Evolutionary conservation across 2,888 invertebrate genomes (phyloP).

Genomic region (Rhagophthalmus giganteus): DNA sequence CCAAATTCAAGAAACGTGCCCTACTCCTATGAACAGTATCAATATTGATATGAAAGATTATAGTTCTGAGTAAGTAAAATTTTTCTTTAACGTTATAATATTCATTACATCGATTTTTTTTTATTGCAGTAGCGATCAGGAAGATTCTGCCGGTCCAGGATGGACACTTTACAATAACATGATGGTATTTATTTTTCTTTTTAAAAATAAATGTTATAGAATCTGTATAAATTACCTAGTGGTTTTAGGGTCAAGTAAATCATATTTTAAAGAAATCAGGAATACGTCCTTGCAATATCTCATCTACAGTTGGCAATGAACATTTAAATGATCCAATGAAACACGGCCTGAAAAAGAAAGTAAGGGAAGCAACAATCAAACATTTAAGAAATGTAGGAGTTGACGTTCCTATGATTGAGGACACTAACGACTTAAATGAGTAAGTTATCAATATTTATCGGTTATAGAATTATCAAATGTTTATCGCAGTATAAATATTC

Average conservation of each 20-base stretch:
- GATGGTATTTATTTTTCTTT: constrained; percentile 57
- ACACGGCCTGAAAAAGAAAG: constrained; percentile 45
- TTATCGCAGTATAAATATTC: not conserved
- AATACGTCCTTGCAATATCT: constrained; percentile 10
- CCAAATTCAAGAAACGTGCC: constrained; percentile 47
- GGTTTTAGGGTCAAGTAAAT: constrained; percentile 58
- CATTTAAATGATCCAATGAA: constrained; percentile 21
- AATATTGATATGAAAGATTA: constrained; percentile 60
- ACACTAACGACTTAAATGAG: constrained; percentile 13
- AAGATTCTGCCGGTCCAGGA: constrained; percentile 60
- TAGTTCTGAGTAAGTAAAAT: constrained; percentile 47
- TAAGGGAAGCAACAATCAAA: constrained; percentile 50
- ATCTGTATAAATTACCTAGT: too few relatives aligned
- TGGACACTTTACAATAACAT: constrained; percentile 75
- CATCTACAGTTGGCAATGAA: constrained; percentile 1
- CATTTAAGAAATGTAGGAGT: constrained; percentile 51
- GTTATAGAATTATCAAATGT: too few relatives aligned
- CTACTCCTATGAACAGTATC: constrained; percentile 58
- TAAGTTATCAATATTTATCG: not conserved
- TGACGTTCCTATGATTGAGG: constrained; percentile 37
- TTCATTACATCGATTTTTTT: not conserved
- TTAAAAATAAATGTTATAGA: too few relatives aligned
- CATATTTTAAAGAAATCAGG: constrained; percentile 57
- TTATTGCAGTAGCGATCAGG: constrained; percentile 58
- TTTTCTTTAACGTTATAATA: constrained; percentile 1